phyloP scores from a whole-genome alignment of 2,797 vertebrate genomes.

The Oreochromis grahami region DNA sequence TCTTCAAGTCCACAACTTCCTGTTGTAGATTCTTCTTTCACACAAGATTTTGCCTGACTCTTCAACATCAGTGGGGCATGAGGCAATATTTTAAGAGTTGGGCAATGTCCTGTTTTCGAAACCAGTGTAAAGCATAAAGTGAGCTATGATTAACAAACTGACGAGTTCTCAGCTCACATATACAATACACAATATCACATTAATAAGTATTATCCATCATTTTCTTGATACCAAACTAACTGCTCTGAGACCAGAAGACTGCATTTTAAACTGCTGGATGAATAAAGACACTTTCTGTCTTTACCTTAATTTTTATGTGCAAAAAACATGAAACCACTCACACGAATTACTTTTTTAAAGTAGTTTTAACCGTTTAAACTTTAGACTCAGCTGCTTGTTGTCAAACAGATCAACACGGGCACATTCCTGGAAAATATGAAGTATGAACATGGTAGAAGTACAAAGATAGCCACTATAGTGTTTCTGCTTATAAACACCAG shows the following conservation, averaged over 20 bases:
- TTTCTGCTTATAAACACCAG: background rate
- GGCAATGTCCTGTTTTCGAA: background rate
- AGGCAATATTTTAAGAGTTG: background rate
- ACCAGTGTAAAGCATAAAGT: background rate
- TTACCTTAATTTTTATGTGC: background rate
- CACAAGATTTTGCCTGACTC: background rate
- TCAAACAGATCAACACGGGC: accelerated
- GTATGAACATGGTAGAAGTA: background rate
- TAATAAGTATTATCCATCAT: background rate
- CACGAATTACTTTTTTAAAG: background rate
- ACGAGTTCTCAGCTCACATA: background rate
- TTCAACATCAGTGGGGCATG: background rate
- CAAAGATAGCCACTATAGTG: background rate
- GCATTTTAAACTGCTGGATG: background rate
- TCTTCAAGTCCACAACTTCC: background rate
- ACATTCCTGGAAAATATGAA: background rate
- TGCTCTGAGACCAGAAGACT: background rate
- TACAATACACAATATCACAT: background rate
- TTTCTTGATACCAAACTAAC: background rate
- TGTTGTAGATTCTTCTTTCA: background rate
- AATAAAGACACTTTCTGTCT: background rate
- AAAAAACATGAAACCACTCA: background rate
- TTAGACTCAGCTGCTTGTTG: background rate
- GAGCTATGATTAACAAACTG: background rate
- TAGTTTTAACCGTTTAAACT: background rate